Conservation (phyloP, 1,140 invertebrate species). For the Zaprionus ornatus region DNA sequence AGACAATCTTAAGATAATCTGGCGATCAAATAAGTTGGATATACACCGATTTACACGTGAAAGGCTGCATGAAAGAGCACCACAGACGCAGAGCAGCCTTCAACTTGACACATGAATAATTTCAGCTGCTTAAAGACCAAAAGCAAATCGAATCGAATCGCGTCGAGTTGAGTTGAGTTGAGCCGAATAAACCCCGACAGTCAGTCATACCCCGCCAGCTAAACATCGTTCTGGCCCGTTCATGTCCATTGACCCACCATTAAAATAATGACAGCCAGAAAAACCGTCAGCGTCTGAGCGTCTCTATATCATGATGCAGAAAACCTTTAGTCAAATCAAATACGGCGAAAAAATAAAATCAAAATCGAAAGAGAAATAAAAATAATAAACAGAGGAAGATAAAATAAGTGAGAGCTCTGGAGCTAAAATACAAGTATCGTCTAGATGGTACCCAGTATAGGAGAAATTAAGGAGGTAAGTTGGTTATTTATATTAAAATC, state of each 20-base stretch:
- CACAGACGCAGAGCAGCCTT: slow-evolving; percentile 50
- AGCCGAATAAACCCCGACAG: not conserved
- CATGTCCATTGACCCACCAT: slow-evolving; percentile 74
- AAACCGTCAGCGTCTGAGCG: slow-evolving; percentile 36
- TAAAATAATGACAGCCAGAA: slow-evolving; percentile 36
- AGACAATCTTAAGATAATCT: slow-evolving; percentile 58
- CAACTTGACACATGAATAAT: slow-evolving; percentile 79
- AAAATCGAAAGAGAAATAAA: slow-evolving; percentile 23
- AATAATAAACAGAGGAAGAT: slow-evolving; percentile 27
- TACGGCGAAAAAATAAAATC: slow-evolving; percentile 13
- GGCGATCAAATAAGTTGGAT: slow-evolving; percentile 55
- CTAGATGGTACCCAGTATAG: not conserved
- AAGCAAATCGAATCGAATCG: slow-evolving; percentile 54
- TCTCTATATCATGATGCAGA: slow-evolving; percentile 42
- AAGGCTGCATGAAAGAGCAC: slow-evolving; percentile 47
- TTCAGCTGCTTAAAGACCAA: slow-evolving; percentile 58
- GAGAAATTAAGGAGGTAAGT: not conserved
- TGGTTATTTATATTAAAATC: not conserved
- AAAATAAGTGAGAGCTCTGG: slow-evolving; percentile 23
- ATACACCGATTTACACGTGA: slow-evolving; percentile 49
- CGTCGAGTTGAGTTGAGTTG: not conserved
- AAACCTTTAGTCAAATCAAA: slow-evolving; percentile 37
- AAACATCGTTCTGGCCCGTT: slow-evolving; percentile 47
- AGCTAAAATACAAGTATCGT: slow-evolving; percentile 7
- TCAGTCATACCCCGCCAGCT: slow-evolving; percentile 31